Evolutionary conservation across 1,140 invertebrate genomes (phyloP), one percentile per base, ranked within the genome.

Genomic region (Pantala flavescens): DNA sequence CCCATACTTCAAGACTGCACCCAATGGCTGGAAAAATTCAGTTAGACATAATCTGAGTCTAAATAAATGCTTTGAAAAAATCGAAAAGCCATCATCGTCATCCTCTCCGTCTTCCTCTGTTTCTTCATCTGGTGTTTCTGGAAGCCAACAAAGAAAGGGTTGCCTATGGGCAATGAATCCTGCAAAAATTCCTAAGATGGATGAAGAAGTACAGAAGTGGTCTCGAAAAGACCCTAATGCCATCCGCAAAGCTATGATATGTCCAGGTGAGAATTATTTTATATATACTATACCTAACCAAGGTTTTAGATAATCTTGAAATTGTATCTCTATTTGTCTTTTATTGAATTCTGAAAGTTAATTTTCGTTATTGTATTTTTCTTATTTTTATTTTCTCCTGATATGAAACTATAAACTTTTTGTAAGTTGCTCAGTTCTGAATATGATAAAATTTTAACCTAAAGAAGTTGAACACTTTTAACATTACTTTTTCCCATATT

Each of bases 11-110:
- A 96, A 96, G 85, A 97, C 95, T 12, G 96, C 96, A 3, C 95
- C 96, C 63, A 96, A 93, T 81, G 96, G 96, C 21, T 98, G 96
- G 96, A 98, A 98, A 85, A 98, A 98, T 82, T 97, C 95, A 0
- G 96, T 98, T 0, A 86, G 96, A 76, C 97, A 98, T 82, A 98
- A 98, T 85, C 84, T 98, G 71, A 97, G 95, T 76, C 83, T 98
- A 75, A 98, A 98, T 84, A 98, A 98, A 84, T 98, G 96, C 84
- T 98, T 98, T 84, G 95, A 97, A 81, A 98, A 98, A 83, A 97
- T 98, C 74, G 96, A 98, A 80, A 96, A 97, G 79, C 92, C 94
- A 0, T 72, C 24, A 14, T 63, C 49, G n/a, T 63, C 49, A 5
- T 63, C 49, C 5, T 63, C 49, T 19, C 49, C 49, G n/a, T 63